Conservation (phyloP, 2,888 invertebrate species). For the Tridacna crocea region DNA sequence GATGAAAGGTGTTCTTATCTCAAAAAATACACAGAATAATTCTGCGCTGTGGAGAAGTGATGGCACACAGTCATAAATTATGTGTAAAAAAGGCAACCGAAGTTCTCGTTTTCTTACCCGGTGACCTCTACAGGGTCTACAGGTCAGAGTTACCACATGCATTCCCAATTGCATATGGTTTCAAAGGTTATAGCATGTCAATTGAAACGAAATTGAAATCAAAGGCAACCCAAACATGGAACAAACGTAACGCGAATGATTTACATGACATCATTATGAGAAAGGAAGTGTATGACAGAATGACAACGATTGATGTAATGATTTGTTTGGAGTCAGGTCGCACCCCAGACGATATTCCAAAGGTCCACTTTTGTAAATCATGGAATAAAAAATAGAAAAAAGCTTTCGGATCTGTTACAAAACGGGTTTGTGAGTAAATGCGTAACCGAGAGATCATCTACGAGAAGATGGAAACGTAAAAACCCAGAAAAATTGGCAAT, state of each 20-base stretch:
- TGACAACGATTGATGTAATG: too few species aligned
- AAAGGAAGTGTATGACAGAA: too few species aligned
- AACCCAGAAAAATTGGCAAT: conserved; percentile 22
- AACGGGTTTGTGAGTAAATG: not conserved
- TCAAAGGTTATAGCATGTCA: conserved; percentile 42
- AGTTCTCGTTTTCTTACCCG: conserved; percentile 43
- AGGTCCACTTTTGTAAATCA: conserved; percentile 15
- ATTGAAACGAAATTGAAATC: not conserved
- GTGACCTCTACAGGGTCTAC: conserved; percentile 43
- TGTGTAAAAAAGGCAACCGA: conserved; percentile 41
- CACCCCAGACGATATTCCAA: too few species aligned
- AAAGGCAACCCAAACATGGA: too few species aligned
- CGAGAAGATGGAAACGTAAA: not conserved
- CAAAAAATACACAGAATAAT: not conserved
- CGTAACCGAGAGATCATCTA: not conserved
- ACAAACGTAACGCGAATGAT: too few species aligned
- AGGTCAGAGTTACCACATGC: conserved; percentile 41
- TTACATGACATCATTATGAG: too few species aligned
- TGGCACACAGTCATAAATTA: conserved; percentile 20
- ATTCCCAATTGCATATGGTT: conserved; percentile 37
- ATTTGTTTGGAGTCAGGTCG: too few species aligned
- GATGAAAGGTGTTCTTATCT: not conserved
- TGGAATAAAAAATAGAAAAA: conserved; percentile 38
- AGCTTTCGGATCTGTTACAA: conserved; percentile 17
- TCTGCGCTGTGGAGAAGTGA: not conserved